A percentile compares a stretch with the other conserved stretches of the same genome.
Conservation (phyloP, 2,797 vertebrate genomes). For the Octomys mimax region DNA sequence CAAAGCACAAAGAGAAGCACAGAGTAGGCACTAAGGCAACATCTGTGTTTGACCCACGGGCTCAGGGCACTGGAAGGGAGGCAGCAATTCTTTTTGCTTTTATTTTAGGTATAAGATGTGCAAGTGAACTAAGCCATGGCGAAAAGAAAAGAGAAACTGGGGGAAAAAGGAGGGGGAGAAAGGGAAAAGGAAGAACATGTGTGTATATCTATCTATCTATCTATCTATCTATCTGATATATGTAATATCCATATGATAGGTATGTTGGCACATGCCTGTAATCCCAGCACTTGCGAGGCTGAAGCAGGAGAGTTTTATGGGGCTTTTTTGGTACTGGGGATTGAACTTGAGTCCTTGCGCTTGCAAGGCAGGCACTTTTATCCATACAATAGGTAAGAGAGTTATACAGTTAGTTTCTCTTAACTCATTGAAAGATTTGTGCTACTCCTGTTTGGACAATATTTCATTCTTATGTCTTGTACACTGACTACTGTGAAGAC, state of each 20-base stretch:
- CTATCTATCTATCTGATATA: too few species aligned
- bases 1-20: neutral
- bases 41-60: neutral
- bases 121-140: neutral
- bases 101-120: constrained; percentile 8
- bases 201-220: too few species aligned
- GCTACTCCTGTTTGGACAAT: neutral
- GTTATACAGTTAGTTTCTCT: neutral
- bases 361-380: too few species aligned
- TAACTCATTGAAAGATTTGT: neutral
- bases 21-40: neutral
- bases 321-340: too few species aligned
- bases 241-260: too few species aligned
- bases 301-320: too few species aligned
- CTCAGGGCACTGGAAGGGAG: constrained; percentile 27
- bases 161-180: neutral
- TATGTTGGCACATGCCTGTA: too few species aligned
- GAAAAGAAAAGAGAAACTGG: neutral
- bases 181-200: neutral
- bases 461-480: neutral
- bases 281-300: too few species aligned
- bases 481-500: neutral
- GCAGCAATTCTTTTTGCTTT: constrained; percentile 28
- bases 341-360: too few species aligned
- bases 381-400: too few species aligned